A percentile compares a stretch with the other conserved stretches of the same genome.
phyloP scores from a whole-genome alignment of 2,888 invertebrate genomes.

The Aphrophora alni region DNA sequence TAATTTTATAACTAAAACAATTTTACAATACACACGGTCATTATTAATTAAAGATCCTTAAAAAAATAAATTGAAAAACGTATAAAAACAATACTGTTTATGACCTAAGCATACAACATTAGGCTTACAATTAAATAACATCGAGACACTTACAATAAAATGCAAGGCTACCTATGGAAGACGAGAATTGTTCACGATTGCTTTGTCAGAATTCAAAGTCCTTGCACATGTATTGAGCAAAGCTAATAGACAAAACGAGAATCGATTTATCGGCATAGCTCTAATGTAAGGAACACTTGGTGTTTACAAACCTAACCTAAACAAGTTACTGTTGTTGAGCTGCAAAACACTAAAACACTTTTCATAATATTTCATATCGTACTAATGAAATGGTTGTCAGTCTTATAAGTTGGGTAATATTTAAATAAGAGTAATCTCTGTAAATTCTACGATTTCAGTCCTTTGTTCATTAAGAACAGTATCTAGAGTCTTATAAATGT shows the following conservation, averaged over 20 bases:
- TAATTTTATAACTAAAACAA: too few species aligned
- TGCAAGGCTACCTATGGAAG: neutral
- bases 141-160: neutral
- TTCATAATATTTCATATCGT: neutral
- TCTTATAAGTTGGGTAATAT: neutral
- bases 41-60: too few species aligned
- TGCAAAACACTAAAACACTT: neutral
- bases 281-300: neutral
- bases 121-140: neutral
- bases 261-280: neutral
- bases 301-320: neutral
- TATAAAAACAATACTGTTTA: neutral
- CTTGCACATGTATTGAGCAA: neutral
- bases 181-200: neutral
- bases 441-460: slow-evolving; percentile 51
- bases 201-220: neutral
- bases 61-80: neutral
- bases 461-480: slow-evolving; percentile 63
- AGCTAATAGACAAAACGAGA: neutral
- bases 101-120: neutral
- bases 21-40: too few species aligned
- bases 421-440: neutral
- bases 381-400: neutral
- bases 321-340: neutral
- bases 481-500: slow-evolving; percentile 73